A percentile compares a stretch with the other conserved stretches of the same genome.
phyloP scores from a whole-genome alignment of 2,113 vertebrate genomes.

The Callipepla californica region DNA sequence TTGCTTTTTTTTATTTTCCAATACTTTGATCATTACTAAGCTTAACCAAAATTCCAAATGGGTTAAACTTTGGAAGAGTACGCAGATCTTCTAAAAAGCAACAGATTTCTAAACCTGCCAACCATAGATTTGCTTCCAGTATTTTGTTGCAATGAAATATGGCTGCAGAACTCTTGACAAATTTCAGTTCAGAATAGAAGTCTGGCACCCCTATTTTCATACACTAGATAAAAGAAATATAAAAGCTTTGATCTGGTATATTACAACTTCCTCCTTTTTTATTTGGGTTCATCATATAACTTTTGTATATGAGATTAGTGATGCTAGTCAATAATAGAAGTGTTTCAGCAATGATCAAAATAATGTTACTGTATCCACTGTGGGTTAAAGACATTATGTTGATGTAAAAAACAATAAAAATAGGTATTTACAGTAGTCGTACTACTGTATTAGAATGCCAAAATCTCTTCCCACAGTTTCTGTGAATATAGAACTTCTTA shows the following conservation, averaged over 20 bases:
- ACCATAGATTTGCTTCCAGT: neutral
- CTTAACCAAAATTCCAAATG: neutral
- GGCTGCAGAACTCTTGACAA: neutral
- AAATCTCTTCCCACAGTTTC: conserved; percentile 39
- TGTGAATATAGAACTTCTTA: conserved; percentile 47
- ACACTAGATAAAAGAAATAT: neutral
- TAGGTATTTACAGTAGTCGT: conserved; percentile 24
- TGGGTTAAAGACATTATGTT: neutral
- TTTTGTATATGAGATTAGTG: neutral
- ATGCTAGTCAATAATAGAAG: neutral
- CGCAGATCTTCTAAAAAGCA: neutral
- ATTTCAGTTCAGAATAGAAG: conserved; percentile 6
- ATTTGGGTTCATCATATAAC: neutral
- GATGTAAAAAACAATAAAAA: neutral
- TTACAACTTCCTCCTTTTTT: neutral
- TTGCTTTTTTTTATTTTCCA: neutral
- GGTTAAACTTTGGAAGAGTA: neutral
- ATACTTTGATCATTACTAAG: neutral
- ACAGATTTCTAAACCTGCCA: neutral
- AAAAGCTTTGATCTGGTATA: neutral
- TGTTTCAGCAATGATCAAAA: neutral
- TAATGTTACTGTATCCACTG: neutral
- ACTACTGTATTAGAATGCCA: conserved; percentile 26
- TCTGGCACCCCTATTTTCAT: neutral
- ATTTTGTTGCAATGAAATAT: neutral